Evolutionary conservation across 2,888 invertebrate genomes (phyloP).

Genomic region (Tinea trinotella): DNA sequence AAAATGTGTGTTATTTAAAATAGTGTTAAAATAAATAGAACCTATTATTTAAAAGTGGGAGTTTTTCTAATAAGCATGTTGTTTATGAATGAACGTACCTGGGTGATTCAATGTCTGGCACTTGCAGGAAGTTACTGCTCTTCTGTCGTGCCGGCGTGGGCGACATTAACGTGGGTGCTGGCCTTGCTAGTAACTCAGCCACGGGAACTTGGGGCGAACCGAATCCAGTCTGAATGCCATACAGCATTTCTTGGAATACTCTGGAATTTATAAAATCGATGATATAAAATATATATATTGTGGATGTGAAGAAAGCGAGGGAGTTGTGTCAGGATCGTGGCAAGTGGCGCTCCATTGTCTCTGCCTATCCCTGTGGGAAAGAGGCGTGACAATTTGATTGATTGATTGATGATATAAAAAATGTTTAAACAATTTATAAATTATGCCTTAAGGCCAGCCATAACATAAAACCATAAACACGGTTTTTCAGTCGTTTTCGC

Average conservation of each 20-base stretch:
- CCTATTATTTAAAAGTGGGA: neutral
- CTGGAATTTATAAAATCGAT: slow-evolving; percentile 57
- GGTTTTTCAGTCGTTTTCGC: no score
- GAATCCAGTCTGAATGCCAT: slow-evolving; percentile 94
- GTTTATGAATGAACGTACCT: slow-evolving; percentile 35
- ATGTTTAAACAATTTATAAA: no score
- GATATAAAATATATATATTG: no score
- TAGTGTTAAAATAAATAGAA: neutral
- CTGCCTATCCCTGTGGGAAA: no score
- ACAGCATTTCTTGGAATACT: slow-evolving; percentile 95
- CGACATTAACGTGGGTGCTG: slow-evolving; percentile 88
- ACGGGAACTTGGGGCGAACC: slow-evolving; percentile 95
- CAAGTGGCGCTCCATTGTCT: no score
- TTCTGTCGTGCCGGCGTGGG: slow-evolving; percentile 90
- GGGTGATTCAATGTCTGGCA: slow-evolving; percentile 90
- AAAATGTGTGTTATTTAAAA: no score
- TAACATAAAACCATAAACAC: no score
- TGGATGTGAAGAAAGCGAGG: no score
- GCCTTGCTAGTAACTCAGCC: slow-evolving; percentile 87
- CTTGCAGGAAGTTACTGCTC: slow-evolving; percentile 92
- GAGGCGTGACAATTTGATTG: no score
- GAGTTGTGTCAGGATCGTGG: no score
- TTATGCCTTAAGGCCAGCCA: no score
- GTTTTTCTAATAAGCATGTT: neutral
- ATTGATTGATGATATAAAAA: no score